Conservation (phyloP, 2,888 invertebrate species). For the Elegia similella region DNA sequence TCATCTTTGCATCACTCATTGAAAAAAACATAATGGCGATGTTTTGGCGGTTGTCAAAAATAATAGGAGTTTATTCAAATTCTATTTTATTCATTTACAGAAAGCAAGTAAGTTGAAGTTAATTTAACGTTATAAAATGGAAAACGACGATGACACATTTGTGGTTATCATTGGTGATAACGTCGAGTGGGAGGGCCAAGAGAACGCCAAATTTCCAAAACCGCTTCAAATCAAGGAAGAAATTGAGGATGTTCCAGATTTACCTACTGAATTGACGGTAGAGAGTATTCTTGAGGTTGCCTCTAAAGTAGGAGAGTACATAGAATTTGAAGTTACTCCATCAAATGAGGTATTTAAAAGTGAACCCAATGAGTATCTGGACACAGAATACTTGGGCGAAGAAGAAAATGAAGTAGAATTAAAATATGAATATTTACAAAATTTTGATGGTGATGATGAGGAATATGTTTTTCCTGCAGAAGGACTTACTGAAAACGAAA, state of each 20-base stretch:
- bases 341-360: background rate
- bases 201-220: background rate
- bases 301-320: slow-evolving; percentile 12
- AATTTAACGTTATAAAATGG: slow-evolving; percentile 26
- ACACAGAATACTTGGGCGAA: slow-evolving; percentile 3
- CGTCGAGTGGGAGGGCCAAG: slow-evolving; percentile 15
- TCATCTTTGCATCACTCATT: background rate
- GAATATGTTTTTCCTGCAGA: slow-evolving; percentile 7
- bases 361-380: background rate
- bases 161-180: slow-evolving; percentile 45
- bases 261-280: background rate
- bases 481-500: background rate
- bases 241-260: background rate
- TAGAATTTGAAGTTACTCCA: background rate
- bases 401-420: background rate
- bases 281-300: slow-evolving; percentile 5
- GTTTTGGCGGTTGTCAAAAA: slow-evolving; percentile 11
- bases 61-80: background rate
- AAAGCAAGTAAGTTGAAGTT: background rate
- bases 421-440: background rate
- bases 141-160: slow-evolving; percentile 44
- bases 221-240: slow-evolving; percentile 6
- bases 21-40: slow-evolving; percentile 13
- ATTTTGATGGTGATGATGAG: slow-evolving; percentile 18
- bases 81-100: background rate